Evolutionary conservation across 2,797 vertebrate species (phyloP).

Genomic region (Picus viridis): DNA sequence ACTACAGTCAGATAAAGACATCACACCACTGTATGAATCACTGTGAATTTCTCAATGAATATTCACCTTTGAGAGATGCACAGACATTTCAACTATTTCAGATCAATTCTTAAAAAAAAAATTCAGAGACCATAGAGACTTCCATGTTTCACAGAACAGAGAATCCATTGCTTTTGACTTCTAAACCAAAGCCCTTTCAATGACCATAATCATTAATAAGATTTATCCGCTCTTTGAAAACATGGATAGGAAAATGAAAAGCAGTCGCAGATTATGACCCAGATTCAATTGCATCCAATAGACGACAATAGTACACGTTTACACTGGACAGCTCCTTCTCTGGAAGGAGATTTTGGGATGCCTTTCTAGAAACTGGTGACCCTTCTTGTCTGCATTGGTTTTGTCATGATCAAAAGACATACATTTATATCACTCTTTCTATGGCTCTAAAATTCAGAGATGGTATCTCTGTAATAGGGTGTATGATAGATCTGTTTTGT

Average conservation of each 20-base stretch:
- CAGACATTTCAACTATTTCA: neutral
- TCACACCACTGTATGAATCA: neutral
- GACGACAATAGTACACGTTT: neutral
- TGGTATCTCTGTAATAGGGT: neutral
- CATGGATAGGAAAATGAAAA: neutral
- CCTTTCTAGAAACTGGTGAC: neutral
- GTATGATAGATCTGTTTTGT: neutral
- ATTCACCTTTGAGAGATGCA: neutral
- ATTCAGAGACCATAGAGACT: neutral
- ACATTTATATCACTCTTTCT: neutral
- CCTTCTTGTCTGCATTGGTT: neutral
- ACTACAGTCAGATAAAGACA: neutral
- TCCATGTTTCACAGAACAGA: neutral
- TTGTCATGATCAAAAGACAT: neutral
- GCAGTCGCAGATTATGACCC: neutral
- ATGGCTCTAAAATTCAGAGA: neutral
- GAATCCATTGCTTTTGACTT: neutral
- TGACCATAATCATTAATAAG: neutral
- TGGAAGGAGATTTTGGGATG: neutral
- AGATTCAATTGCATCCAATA: neutral
- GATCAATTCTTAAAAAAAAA: neutral
- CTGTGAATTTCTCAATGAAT: neutral
- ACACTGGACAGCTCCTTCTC: neutral
- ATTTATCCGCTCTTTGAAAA: neutral
- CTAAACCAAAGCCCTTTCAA: neutral